A percentile compares a stretch with the other conserved stretches of the same genome.
Conservation (phyloP, 1,140 invertebrate species). For the Scaptomyza pallida region DNA sequence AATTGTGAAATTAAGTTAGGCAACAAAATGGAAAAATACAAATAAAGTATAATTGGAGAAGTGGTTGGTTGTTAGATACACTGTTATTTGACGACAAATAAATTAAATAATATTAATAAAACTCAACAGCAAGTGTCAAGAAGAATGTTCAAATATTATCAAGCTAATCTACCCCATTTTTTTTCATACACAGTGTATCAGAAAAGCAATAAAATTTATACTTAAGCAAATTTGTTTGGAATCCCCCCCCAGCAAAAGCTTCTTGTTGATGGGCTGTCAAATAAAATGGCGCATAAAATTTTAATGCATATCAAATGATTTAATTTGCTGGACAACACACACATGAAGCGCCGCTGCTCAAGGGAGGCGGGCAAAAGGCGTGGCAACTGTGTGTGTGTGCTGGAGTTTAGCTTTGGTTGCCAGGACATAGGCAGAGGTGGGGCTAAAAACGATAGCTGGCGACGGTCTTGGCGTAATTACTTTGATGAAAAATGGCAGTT, state of each 20-base stretch:
- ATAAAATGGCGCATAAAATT: constrained; percentile 72
- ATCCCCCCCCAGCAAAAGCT: no score
- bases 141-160: no score
- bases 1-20: constrained; percentile 9
- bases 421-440: no score
- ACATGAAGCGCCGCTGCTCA: neutral
- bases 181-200: no score
- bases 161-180: no score
- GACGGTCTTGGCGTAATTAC: constrained; percentile 62
- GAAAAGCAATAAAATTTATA: no score
- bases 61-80: no score
- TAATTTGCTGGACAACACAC: constrained; percentile 54
- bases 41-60: no score
- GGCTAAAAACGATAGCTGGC: constrained; percentile 22
- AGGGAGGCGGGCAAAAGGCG: neutral
- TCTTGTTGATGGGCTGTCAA: constrained; percentile 50
- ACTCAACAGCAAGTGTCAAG: no score
- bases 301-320: constrained; percentile 80
- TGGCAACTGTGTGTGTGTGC: neutral
- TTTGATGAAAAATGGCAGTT: constrained; percentile 82
- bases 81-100: no score
- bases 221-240: no score
- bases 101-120: no score
- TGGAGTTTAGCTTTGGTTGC: neutral
- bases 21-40: constrained; percentile 3